Evolutionary conservation across 2,797 vertebrate genomes (phyloP).

Genomic region (Clarias laeviceps): DNA sequence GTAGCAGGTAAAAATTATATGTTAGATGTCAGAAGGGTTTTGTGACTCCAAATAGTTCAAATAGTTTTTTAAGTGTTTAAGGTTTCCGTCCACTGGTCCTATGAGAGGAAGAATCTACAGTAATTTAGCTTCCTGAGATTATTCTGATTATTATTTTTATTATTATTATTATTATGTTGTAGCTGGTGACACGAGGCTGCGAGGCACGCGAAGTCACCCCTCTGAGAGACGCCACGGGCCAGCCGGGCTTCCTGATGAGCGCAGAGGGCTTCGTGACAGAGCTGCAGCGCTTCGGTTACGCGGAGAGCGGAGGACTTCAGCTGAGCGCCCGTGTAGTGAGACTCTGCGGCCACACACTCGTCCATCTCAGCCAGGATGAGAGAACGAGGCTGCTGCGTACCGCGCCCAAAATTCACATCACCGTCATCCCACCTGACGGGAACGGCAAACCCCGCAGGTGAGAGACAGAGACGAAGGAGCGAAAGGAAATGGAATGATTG

Average conservation of each 20-base stretch:
- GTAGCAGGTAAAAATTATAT: too few relatives aligned
- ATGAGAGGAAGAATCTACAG: too few relatives aligned
- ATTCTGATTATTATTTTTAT: not conserved
- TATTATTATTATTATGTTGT: slow-evolving; percentile 7
- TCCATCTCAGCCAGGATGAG: slow-evolving; percentile 76
- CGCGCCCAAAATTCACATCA: slow-evolving; percentile 88
- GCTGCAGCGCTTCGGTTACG: slow-evolving; percentile 88
- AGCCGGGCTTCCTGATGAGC: slow-evolving; percentile 87
- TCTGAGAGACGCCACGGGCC: slow-evolving; percentile 84
- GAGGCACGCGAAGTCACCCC: slow-evolving; percentile 86
- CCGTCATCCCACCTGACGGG: slow-evolving; percentile 87
- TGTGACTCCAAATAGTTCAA: too few relatives aligned
- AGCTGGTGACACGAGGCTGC: slow-evolving; percentile 89
- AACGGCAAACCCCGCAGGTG: slow-evolving; percentile 90
- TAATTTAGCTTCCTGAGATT: not conserved
- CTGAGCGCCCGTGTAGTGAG: slow-evolving; percentile 84
- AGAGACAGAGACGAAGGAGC: slow-evolving; percentile 29
- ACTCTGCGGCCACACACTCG: slow-evolving; percentile 81
- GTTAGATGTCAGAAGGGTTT: too few relatives aligned
- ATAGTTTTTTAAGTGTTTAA: too few relatives aligned
- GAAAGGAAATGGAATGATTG: not conserved
- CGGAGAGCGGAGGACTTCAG: slow-evolving; percentile 85
- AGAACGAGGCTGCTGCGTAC: slow-evolving; percentile 78
- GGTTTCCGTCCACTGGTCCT: too few relatives aligned
- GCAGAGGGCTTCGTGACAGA: slow-evolving; percentile 87